A percentile compares a stretch with the other conserved stretches of the same genome.
Evolutionary conservation across 2,113 vertebrate species (phyloP).

Genomic region (Rhodinocichla rosea): DNA sequence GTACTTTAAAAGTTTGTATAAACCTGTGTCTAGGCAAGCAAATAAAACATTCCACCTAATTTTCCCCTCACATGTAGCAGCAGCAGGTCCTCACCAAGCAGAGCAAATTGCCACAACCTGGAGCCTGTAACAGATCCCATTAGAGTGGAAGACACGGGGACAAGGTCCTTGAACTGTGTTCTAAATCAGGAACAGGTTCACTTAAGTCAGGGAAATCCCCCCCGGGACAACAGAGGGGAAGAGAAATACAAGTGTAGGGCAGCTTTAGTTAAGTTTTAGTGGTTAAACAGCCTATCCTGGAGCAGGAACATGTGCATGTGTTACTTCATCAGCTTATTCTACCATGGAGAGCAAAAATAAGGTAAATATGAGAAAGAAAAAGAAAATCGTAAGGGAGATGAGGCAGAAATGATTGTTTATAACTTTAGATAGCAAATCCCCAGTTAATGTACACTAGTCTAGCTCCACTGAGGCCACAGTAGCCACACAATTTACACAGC

Average conservation of each 20-base stretch:
- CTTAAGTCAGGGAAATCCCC: background rate
- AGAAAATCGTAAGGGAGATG: background rate
- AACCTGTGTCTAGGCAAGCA: background rate
- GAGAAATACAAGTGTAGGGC: background rate
- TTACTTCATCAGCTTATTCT: background rate
- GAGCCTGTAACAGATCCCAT: background rate
- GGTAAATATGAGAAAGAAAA: background rate
- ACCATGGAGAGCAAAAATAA: background rate
- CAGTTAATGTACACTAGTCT: background rate
- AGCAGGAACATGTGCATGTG: background rate
- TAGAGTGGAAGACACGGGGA: background rate
- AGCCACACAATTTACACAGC: conserved; percentile 21
- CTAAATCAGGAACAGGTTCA: background rate
- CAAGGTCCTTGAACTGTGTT: background rate
- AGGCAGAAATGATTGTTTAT: background rate
- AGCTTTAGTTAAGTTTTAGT: background rate
- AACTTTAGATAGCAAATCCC: background rate
- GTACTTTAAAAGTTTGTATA: background rate
- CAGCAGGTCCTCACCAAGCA: background rate
- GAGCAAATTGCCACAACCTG: background rate
- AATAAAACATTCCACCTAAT: background rate
- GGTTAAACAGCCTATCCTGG: background rate
- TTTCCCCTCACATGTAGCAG: background rate
- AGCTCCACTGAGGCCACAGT: background rate
- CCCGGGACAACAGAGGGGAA: background rate